phyloP scores from a whole-genome alignment of 1,140 invertebrate genomes.

The Lysiphlebus fabarum region DNA sequence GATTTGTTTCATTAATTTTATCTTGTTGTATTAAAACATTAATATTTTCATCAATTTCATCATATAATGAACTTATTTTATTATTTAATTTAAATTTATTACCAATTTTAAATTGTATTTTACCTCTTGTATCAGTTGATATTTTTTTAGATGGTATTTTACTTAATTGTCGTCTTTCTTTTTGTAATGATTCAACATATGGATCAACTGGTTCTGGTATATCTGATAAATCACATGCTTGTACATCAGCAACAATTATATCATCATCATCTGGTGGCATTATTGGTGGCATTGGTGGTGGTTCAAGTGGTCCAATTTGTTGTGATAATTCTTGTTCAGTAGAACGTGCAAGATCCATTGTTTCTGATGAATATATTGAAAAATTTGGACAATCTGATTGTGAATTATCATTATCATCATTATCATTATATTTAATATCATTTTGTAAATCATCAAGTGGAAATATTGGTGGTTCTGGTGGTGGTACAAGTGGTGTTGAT shows the following conservation, averaged over 20 bases:
- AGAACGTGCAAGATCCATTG: slow-evolving; percentile 68
- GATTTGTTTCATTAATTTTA: background rate
- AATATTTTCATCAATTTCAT: slow-evolving; percentile 41
- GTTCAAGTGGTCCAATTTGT: slow-evolving; percentile 42
- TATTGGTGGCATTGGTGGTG: slow-evolving; percentile 31
- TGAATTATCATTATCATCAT: slow-evolving; percentile 61
- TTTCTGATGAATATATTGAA: slow-evolving; percentile 76
- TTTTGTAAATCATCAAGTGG: slow-evolving; percentile 24
- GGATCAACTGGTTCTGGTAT: slow-evolving; percentile 43
- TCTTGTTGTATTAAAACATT: slow-evolving; percentile 30
- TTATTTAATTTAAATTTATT: slow-evolving; percentile 46
- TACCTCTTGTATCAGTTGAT: slow-evolving; percentile 45
- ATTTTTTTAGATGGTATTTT: slow-evolving; percentile 50
- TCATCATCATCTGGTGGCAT: slow-evolving; percentile 43
- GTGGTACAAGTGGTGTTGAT: slow-evolving; percentile 23
- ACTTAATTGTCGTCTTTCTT: slow-evolving; percentile 46
- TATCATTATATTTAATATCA: slow-evolving; percentile 44
- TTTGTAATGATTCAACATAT: slow-evolving; percentile 48
- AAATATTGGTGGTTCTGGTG: slow-evolving; percentile 35
- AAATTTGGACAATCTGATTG: slow-evolving; percentile 79
- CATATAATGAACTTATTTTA: slow-evolving; percentile 45
- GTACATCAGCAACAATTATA: slow-evolving; percentile 44
- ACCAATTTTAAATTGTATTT: slow-evolving; percentile 53
- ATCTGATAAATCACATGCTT: slow-evolving; percentile 43
- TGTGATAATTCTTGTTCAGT: slow-evolving; percentile 53